Evolutionary conservation across 2,888 invertebrate genomes (phyloP).

Genomic region (Mythimna ferrago): DNA sequence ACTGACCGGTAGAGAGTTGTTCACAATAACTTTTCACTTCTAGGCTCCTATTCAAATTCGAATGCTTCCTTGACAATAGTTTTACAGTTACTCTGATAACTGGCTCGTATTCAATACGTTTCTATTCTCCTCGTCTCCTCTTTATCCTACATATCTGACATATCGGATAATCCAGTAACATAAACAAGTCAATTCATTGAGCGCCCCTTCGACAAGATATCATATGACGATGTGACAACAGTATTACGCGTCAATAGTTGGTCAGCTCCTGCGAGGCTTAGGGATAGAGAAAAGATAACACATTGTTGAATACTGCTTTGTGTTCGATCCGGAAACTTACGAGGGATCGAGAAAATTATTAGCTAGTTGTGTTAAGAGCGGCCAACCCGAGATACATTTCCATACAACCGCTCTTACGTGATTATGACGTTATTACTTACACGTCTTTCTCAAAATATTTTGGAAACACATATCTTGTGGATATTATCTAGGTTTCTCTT

Average conservation of each 20-base stretch:
- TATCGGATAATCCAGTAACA: constrained; percentile 11
- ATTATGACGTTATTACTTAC: too few relatives aligned
- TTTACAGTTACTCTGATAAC: constrained; percentile 16
- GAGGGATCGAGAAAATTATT: not conserved
- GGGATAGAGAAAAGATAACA: too few relatives aligned
- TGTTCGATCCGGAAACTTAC: not conserved
- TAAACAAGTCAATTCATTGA: constrained; percentile 24
- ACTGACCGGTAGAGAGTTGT: not conserved
- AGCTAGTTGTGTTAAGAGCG: too few relatives aligned
- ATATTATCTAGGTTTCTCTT: too few relatives aligned
- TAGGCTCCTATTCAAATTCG: not conserved
- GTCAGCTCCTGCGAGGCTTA: not conserved
- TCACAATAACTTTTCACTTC: constrained; percentile 3
- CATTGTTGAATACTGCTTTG: constrained; percentile 1
- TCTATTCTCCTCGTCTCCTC: constrained; percentile 11
- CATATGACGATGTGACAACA: not conserved
- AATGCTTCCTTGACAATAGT: not conserved
- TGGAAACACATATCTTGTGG: too few relatives aligned
- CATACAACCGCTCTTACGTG: too few relatives aligned
- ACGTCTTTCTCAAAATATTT: too few relatives aligned
- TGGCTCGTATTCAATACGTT: constrained; percentile 22
- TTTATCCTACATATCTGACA: constrained; percentile 11
- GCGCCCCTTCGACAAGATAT: constrained; percentile 8
- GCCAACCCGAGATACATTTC: too few relatives aligned
- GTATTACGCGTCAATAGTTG: constrained; percentile 15